Percentiles rank a stretch among this genome's conserved stretches.
Conservation (phyloP, 2,113 vertebrate genomes). For the Eublepharis macularius region DNA sequence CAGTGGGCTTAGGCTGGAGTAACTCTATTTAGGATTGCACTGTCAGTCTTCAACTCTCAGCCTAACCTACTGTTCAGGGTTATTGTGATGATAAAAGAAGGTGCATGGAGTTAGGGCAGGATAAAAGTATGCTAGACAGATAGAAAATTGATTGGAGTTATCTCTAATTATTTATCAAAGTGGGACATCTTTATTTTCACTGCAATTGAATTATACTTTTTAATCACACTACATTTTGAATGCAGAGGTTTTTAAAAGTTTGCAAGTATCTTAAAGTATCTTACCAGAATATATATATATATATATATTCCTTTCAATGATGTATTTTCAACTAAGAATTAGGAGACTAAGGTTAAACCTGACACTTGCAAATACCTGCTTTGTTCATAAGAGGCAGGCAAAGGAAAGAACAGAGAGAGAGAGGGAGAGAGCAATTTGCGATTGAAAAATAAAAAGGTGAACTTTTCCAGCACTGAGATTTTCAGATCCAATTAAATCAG, state of each 20-base stretch:
- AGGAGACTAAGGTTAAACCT: not conserved
- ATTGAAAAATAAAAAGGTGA: constrained; percentile 35
- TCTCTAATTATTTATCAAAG: not conserved
- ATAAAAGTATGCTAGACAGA: too few species aligned
- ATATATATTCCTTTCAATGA: too few species aligned
- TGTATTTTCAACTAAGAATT: not conserved
- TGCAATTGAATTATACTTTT: not conserved
- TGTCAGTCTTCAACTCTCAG: too few species aligned
- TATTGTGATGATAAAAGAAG: too few species aligned
- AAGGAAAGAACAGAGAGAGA: not conserved
- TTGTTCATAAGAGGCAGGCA: not conserved
- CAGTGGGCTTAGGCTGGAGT: too few species aligned
- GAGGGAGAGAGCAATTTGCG: not conserved
- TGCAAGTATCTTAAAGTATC: not conserved
- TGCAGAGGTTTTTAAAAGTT: not conserved
- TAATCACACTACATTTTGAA: not conserved
- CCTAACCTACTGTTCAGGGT: too few species aligned
- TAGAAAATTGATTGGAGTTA: not conserved
- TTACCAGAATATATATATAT: not conserved
- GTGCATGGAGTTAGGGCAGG: too few species aligned
- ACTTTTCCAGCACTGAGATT: constrained; percentile 49
- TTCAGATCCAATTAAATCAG: constrained; percentile 61
- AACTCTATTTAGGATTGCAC: too few species aligned
- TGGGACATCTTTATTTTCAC: not conserved
- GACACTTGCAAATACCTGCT: not conserved